phyloP scores from a whole-genome alignment of 2,888 invertebrate species.

The Liposcelis brunnea region DNA sequence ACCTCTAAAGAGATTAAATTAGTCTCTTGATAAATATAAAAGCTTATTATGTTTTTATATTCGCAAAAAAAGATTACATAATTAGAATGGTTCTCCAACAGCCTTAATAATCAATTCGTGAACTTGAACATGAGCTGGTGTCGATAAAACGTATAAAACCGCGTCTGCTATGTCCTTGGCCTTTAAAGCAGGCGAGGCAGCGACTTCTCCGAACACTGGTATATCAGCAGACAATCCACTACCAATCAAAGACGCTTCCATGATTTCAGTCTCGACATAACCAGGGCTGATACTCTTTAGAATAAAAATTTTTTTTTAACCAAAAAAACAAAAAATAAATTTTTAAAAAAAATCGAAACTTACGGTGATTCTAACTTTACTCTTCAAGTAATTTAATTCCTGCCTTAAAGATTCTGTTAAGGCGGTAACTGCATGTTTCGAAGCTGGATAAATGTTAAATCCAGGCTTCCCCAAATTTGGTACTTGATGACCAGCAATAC shows the following conservation, averaged over 20 bases:
- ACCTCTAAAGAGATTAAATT: too few species aligned
- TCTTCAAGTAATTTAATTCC: conserved; percentile 21
- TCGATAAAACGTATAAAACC: too few species aligned
- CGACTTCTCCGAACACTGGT: too few species aligned
- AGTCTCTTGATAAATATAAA: too few species aligned
- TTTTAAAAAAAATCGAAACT: conserved; percentile 11
- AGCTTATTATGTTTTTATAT: too few species aligned
- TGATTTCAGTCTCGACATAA: not conserved
- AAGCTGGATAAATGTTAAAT: conserved; percentile 21
- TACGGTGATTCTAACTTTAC: conserved; percentile 16
- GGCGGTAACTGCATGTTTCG: conserved; percentile 25
- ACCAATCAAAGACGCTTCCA: not conserved
- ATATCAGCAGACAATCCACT: not conserved
- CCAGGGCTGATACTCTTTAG: not conserved
- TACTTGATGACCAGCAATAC: conserved; percentile 22
- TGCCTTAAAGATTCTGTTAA: conserved; percentile 24
- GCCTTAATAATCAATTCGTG: too few species aligned
- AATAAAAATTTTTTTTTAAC: not conserved
- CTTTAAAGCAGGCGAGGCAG: too few species aligned
- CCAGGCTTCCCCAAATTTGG: not conserved
- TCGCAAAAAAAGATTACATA: too few species aligned
- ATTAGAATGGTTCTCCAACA: too few species aligned
- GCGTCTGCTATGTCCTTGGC: too few species aligned
- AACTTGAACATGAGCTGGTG: too few species aligned
- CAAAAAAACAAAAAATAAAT: not conserved